phyloP scores from a whole-genome alignment of 2,797 vertebrate species.

The Microctenopoma steveboyesi region DNA sequence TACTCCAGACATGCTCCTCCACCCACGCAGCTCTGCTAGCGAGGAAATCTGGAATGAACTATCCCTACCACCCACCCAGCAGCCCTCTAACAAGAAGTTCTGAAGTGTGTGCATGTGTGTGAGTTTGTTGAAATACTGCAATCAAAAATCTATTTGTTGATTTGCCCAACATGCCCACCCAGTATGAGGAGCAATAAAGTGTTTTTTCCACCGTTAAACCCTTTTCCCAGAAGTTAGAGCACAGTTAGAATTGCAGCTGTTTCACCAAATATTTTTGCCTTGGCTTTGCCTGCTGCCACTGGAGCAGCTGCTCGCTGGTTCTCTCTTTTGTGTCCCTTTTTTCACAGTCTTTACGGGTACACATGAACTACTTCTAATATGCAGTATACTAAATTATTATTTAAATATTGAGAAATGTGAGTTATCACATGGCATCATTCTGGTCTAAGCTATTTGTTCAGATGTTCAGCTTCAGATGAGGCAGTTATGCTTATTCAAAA shows the following conservation, averaged over 20 bases:
- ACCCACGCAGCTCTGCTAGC: slow-evolving; percentile 72
- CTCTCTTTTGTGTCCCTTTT: slow-evolving; percentile 3
- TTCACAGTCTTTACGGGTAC: neutral
- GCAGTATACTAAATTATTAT: neutral
- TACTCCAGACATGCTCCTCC: slow-evolving; percentile 75
- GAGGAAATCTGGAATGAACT: slow-evolving; percentile 68
- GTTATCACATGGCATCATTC: neutral
- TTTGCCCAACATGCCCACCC: slow-evolving; percentile 24
- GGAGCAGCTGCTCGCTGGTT: neutral
- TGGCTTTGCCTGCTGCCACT: slow-evolving; percentile 18
- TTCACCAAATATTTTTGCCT: slow-evolving; percentile 19
- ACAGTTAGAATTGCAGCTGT: slow-evolving; percentile 26
- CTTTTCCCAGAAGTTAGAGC: slow-evolving; percentile 25
- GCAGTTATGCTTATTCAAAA: neutral
- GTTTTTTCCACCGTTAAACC: slow-evolving; percentile 17
- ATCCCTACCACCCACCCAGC: slow-evolving; percentile 64
- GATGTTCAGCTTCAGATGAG: neutral
- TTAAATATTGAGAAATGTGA: neutral
- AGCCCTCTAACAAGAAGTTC: slow-evolving; percentile 66
- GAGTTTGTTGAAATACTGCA: slow-evolving; percentile 41
- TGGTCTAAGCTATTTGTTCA: neutral
- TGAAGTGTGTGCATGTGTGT: slow-evolving; percentile 14
- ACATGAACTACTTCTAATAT: neutral
- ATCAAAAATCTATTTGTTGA: slow-evolving; percentile 49
- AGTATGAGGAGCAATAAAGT: slow-evolving; percentile 21